These are phyloP conservation scores for Himalopsyche kuldschensis DNA, from an alignment of 2,888 invertebrate species.

Conservation along the genomic window DNA sequence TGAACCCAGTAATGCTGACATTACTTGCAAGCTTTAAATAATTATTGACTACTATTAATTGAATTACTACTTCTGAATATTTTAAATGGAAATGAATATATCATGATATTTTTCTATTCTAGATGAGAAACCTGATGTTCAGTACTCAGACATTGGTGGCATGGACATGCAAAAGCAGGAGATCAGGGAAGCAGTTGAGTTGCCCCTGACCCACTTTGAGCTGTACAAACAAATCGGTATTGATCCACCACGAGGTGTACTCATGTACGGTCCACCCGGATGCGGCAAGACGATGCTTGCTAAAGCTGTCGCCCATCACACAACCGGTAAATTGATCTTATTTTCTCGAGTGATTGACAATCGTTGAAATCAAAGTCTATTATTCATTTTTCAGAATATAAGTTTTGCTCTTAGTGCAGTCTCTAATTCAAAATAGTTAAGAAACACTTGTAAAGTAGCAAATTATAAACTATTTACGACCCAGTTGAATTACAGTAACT, in stretches of 20 bases:
- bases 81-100: neutral
- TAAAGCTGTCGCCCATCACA: conserved; percentile 98
- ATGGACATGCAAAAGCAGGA: conserved; percentile 99
- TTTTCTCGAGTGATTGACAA: neutral
- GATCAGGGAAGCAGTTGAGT: conserved; percentile 96
- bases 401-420: neutral
- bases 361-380: neutral
- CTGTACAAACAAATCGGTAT: conserved; percentile 98
- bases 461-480: no score
- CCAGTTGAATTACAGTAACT: no score
- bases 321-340: conserved; percentile 72
- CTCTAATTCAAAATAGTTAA: neutral
- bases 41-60: no score
- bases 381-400: neutral
- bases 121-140: conserved; percentile 98
- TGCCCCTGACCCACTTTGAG: conserved; percentile 97
- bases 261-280: conserved; percentile 99
- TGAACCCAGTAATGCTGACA: no score
- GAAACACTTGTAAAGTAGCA: no score
- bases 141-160: conserved; percentile 97
- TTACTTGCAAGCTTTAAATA: no score
- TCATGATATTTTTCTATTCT: conserved; percentile 26
- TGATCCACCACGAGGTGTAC: conserved; percentile 96
- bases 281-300: conserved; percentile 99
- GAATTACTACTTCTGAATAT: neutral